Base-by-base conservation (phyloP, 2,797 vertebrate genomes). In the Allobates femoralis region DNA sequence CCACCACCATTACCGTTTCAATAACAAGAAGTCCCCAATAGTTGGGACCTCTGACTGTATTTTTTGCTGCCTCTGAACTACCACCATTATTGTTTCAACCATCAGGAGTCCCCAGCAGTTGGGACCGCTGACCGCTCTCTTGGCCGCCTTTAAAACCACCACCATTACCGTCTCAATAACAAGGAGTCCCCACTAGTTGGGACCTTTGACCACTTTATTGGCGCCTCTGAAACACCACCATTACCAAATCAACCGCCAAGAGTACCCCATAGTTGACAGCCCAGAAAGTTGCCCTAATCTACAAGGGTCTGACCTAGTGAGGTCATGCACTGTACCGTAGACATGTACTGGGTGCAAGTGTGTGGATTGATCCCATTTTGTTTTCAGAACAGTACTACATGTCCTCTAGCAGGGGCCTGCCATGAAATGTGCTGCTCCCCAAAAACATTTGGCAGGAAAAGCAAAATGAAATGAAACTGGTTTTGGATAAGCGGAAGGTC, bases 381-480 rank as follows among this genome's bases (percentile, higher is more conserved):
- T 78, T 64, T 79, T 84, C 41, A 64, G 75, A 56, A 73, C 50
- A 50, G 32, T 66, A 80, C 84, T 66, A 12, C 18, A 75, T 85
- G 78, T 88, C 85, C 71, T 85, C 69, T 80, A n/a, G 10, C 28
- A 74, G 41, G 76, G 67, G 15, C 79, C 53, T 85, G 82, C 86
- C 86, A 85, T 85, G 79, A 88, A 85, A 81, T 79, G 64, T 81
- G 55, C 62, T 82, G 66, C 41, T 41, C 69, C 71, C 81, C 78
- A 34, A 75, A 88, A 46, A 85, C 8, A 58, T 84, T 88, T 88
- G 86, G 86, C 86, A 88, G 83, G 64, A 41, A 85, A 88, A 88
- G 86, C 30, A 78, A 88, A 88, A 88, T 84, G 64, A 87, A 83
- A 87, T 84, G 83, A 88, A 88, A 88, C 82, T 74, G 79, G 66